Conservation (phyloP, 2,888 invertebrate genomes). For the Agonopterix heracliana region DNA sequence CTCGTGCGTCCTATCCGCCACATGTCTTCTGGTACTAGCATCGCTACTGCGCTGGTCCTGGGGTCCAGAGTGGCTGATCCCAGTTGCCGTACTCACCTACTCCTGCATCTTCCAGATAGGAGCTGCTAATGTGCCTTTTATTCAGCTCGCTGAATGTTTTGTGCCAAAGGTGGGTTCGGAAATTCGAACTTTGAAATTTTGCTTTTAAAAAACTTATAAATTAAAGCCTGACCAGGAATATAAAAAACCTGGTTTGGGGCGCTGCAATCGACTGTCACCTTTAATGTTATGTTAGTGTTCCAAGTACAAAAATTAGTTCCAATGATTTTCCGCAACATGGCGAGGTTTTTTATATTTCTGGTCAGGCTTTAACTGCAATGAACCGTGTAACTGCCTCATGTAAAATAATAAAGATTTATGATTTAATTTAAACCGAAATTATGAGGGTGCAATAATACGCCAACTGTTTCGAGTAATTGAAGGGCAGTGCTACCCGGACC, state of each 20-base stretch:
- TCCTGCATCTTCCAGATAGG: conserved; percentile 40
- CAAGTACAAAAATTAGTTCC: no score
- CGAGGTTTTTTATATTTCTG: no score
- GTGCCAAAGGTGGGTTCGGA: conserved; percentile 27
- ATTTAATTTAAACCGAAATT: background rate
- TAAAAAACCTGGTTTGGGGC: no score
- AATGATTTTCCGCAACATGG: no score
- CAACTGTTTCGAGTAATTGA: background rate
- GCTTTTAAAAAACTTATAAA: background rate
- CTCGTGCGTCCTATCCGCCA: conserved; percentile 19
- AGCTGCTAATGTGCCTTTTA: conserved; percentile 31
- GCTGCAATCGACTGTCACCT: no score
- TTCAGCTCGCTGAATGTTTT: conserved; percentile 31
- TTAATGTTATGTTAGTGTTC: no score
- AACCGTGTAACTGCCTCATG: background rate
- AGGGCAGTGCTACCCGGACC: no score
- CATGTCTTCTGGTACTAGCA: conserved; percentile 26
- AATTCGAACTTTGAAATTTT: background rate
- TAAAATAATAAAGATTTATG: background rate
- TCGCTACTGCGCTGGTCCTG: conserved; percentile 30
- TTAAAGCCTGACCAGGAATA: no score
- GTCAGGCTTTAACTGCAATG: no score
- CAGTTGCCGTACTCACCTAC: conserved; percentile 34
- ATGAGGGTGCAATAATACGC: background rate
- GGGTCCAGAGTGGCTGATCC: conserved; percentile 38